Evolutionary conservation across 2,888 invertebrate genomes (phyloP), one percentile per base, ranked within the genome.

Genomic region (Hetaerina titia): DNA sequence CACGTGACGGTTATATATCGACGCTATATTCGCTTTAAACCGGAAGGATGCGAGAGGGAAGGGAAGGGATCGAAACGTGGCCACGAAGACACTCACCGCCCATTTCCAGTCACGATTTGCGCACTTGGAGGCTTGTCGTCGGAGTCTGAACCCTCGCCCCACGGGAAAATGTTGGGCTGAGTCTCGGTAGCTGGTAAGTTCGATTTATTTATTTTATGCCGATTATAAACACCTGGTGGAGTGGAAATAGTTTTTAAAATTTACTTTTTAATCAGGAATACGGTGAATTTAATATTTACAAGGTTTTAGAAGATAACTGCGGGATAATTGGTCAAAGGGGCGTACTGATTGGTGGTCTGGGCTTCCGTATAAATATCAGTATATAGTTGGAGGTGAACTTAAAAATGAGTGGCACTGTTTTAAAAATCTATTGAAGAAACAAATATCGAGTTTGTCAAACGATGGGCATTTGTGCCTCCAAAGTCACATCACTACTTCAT

Each of bases 1-100:
- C 81, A 81, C 81, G 81, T 31, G 81, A 81, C 81, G 15, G 81
- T 81, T 81, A 81, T 81, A 31, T 81, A 81, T 81, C 31, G 81
- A 31, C 25, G 81, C 31, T 81, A 81, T 81, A 81, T 81, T 31
- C 81, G 5, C 31, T 15, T 15, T 31, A 31, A 81, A 81, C 81
- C 81, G 81, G 81, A 81, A 81, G 81, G 81, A 81, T 81, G 11
- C 81, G 13, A n/a, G 25, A 31, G 81, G n/a, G n/a, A n/a, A 22
- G 81, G 81, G 81, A 31, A 22, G 31, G 31, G 31, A 31, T 81
- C 81, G 81, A 31, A 81, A 31, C 81, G 81, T 81, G 81, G 81
- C 25, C 81, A 31, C 25, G 81, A 31, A 81, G 81, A 31, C 11
- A 13, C 31, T 31, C 81, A 31, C 31, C 81, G 31, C 81, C 81